Evolutionary conservation across 1,140 invertebrate species (phyloP).

Genomic region (Brachionus manjavacas): DNA sequence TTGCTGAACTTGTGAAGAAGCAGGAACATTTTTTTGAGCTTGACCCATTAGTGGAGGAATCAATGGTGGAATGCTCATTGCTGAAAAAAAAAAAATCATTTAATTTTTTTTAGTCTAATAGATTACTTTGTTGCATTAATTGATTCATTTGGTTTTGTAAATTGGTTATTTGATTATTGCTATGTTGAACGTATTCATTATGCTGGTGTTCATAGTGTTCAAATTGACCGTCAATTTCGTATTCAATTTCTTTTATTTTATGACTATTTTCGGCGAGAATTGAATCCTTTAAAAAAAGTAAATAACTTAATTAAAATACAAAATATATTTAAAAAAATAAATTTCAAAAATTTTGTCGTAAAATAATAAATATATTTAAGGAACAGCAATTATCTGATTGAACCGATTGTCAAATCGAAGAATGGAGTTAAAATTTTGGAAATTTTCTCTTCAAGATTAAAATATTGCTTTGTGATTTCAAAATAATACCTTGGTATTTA

Average conservation of each 20-base stretch:
- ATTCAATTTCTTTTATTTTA: conserved; percentile 70
- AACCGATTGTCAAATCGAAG: too few relatives aligned
- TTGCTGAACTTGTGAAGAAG: background rate
- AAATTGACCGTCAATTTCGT: conserved; percentile 64
- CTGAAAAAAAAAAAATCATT: conserved; percentile 29
- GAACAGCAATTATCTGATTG: too few relatives aligned
- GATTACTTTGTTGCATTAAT: conserved; percentile 44
- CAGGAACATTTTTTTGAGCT: background rate
- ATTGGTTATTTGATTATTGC: conserved; percentile 67
- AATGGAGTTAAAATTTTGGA: too few relatives aligned
- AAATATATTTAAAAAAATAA: too few relatives aligned
- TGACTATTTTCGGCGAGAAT: conserved; percentile 71
- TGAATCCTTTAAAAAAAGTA: conserved; percentile 62
- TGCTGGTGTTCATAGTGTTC: conserved; percentile 81
- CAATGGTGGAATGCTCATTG: conserved; percentile 35
- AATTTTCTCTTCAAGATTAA: too few relatives aligned
- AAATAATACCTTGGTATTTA: too few relatives aligned
- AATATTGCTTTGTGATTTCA: too few relatives aligned
- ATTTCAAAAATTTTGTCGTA: too few relatives aligned
- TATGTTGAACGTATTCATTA: conserved; percentile 84
- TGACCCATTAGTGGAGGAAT: conserved; percentile 44
- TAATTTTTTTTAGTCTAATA: background rate
- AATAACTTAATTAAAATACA: too few relatives aligned
- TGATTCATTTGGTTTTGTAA: conserved; percentile 63
- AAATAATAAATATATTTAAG: too few relatives aligned